These are phyloP conservation scores for Gallinago undulata DNA, from an alignment of 2,113 vertebrate species.

Conservation along the genomic window DNA sequence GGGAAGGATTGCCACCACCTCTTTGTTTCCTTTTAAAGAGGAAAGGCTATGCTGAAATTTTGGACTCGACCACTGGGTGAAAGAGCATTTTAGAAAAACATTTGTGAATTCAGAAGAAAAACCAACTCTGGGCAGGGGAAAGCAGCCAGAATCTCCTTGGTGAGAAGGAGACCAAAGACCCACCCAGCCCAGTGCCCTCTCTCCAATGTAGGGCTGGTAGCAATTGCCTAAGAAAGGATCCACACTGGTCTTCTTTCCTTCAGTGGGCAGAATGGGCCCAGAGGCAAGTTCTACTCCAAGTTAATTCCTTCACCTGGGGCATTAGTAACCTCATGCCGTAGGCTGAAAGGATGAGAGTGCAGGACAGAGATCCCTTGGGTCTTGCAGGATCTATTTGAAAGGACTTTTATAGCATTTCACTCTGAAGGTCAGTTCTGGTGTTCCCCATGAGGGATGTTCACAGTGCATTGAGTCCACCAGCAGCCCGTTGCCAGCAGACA, in stretches of 20 bases:
- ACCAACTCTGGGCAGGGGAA: background rate
- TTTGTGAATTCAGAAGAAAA: background rate
- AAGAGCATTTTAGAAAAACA: background rate
- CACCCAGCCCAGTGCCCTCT: background rate
- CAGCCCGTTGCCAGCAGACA: background rate
- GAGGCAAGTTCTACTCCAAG: background rate
- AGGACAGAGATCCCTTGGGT: rapidly evolving
- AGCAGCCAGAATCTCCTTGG: background rate
- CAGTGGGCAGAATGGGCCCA: background rate
- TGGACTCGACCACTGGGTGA: rapidly evolving
- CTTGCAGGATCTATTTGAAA: background rate
- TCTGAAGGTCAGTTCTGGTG: background rate
- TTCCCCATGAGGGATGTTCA: no score
- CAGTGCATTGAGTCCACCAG: background rate
- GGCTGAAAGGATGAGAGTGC: background rate
- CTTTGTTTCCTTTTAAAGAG: background rate
- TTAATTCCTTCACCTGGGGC: background rate
- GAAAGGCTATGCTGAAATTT: background rate
- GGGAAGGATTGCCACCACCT: background rate
- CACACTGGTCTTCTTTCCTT: background rate
- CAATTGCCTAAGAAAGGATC: background rate
- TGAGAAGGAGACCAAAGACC: background rate
- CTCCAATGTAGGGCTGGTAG: rapidly evolving
- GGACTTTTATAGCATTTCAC: background rate
- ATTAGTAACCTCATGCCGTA: background rate